Evolutionary conservation across 1,140 invertebrate genomes (phyloP), one percentile per base, ranked within the genome.

Genomic region (Anoplophora glabripennis): DNA sequence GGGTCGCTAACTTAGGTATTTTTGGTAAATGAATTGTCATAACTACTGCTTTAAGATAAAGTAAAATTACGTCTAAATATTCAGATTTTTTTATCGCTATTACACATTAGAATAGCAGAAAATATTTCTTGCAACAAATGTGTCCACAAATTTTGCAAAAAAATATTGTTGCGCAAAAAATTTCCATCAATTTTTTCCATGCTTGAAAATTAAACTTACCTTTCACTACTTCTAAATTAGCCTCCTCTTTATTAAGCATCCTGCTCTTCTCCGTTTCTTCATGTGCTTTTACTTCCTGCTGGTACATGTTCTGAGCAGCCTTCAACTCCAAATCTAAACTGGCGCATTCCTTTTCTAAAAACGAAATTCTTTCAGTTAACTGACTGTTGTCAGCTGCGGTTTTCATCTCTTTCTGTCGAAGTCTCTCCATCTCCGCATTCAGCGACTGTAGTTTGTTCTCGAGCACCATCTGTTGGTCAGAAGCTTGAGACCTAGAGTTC

Each of bases 221-320:
- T 86, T 93, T 92, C 40, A 94, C 90, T 65, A 92, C 88, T 79
- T 94, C 91, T 61, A 92, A 74, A 77, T 92, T 94, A 10, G 91
- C 91, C 75, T 95, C 92, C 73, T 96, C 93, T 68, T 92, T 92
- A 38, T 86, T 90, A n/a, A 90, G 79, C 69, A 90, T 83, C 40
- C 84, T 87, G 51, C 84, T 92, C 71, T 84, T 86, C 77, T 94
- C 91, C 1, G 91, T 93, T 76, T 94, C 92, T 72, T 94, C 89
- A 71, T 94, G 93, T 0, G 92, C 89, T 57, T 85, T 83, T 0
- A 92, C 84, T 79, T 96, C 93, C 72, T 95, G 90, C 69, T 95
- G 89, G 71, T 94, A 94, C 57, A 89, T 85, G 57, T 86, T 87
- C 72, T 93, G 89, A 12, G 90, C 85, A 21, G 92, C 86, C 75